Evolutionary conservation across 2,888 invertebrate genomes (phyloP), one percentile per base, ranked within the genome.

Genomic region (Disparrhopalites patrizii): DNA sequence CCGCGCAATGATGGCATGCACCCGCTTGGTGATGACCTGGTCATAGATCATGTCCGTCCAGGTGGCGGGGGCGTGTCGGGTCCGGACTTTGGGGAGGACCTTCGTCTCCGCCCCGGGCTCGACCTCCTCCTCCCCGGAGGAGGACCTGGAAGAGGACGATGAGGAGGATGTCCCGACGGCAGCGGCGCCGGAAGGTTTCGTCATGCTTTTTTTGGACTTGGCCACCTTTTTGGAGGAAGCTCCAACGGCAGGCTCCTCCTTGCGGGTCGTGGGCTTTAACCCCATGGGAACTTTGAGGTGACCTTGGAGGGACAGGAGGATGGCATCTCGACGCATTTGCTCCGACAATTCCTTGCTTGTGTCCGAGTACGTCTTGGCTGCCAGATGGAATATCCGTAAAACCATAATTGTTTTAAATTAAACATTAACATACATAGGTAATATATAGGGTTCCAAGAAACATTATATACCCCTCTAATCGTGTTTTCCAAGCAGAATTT

Each of bases 41-140:
- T 73, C 70, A 38, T 71, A 73, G n/a, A 71, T 58, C 57, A 68
- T 63, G 27, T 69, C 69, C 1, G 69, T 69, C 69, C 69, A 69
- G 15, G 69, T 69, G 1, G 67, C 62, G 15, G 67, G 51, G 3
- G 60, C 51, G 30, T 56, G 56, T 1, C 67, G 33, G 1, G 66
- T 51, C 33, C 51, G 43, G 3, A 67, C 62, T n/a, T 28, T 28
- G 3, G 69, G 66, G 4, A 69, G 47, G 20, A 31, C 15, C 0
- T 60, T 61, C 2, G n/a, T n/a, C n/a, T n/a, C n/a, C 7, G 5
- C 20, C n/a, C 43, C 43, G 5, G 5, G 15, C 43, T 43, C n/a
- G n/a, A 43, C 20, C 20, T 43, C 20, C 7, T 18, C 20, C 5
- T 43, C n/a, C 36, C 15, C 8, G 36, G 8, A 15, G 7, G 36